Evolutionary conservation across 2,113 vertebrate species (phyloP), one percentile per base, ranked within the genome.

Genomic region (Cyanocitta stelleri): DNA sequence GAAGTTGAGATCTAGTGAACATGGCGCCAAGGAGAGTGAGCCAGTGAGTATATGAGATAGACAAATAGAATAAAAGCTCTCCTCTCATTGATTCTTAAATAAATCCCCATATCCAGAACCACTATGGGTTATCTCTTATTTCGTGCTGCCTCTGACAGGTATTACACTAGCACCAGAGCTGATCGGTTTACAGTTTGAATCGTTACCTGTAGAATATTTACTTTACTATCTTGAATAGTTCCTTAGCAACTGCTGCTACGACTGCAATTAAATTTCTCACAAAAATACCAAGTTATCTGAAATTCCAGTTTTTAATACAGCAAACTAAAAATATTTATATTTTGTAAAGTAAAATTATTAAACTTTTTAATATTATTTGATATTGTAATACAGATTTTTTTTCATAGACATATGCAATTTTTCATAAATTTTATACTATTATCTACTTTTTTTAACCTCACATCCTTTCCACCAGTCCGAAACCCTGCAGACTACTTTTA

Each of bases 1-100:
- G 30, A 89, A 59, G 10, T 7, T 20, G 17, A 81, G 18, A 41
- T 20, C 13, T 18, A 24, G 11, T 33, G 30, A 68, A n/a, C 5
- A 2, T 9, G 30, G 10, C 1, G 5, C 14, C 19, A 59, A 13
- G 5, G 33, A 27, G 19, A 39, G 6, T 1, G 5, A 67, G 13
- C 3, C 4, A 44, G 5, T 16, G 11, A 43, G 3, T 29, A 33
- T 15, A n/a, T 22, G 33, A 61, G 14, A 4, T 16, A 74, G 18
- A 11, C 9, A 43, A 88, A 61, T 2, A 61, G 6, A 21, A 30
- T 24, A 61, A 79, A 82, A 79, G 1, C 3, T 41, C 10, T 71
- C 4, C 64, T 56, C 9, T 69, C 2, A 0, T 49, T 68, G 8
- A 7, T 13, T 64, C 1, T 71, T 61, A 52, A 76, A 79, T 61